phyloP scores from a whole-genome alignment of 1,140 invertebrate genomes.

The Eulimnadia texana region DNA sequence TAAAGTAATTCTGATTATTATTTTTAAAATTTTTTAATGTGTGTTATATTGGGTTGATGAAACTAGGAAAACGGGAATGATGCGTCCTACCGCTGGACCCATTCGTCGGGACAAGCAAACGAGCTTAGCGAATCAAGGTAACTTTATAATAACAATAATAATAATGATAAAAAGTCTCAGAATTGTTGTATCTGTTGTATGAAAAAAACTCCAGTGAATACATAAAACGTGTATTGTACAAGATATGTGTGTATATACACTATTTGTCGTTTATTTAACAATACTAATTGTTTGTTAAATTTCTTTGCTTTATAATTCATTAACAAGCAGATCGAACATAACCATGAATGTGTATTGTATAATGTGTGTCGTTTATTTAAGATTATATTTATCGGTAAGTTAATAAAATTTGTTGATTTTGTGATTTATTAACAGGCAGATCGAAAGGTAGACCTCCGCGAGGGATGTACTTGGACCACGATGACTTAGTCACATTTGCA shows the following conservation, averaged over 20 bases:
- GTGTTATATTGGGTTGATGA: background rate
- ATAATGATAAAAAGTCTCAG: too few relatives aligned
- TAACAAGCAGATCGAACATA: too few relatives aligned
- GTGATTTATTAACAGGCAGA: slow-evolving; percentile 39
- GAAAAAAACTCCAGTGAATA: too few relatives aligned
- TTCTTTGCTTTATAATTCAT: too few relatives aligned
- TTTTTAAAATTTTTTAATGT: background rate
- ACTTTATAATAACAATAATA: too few relatives aligned
- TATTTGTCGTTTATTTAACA: background rate
- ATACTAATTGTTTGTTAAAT: too few relatives aligned
- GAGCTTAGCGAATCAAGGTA: slow-evolving; percentile 27
- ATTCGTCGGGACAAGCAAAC: slow-evolving; percentile 29
- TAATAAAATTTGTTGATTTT: too few relatives aligned
- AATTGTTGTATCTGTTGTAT: too few relatives aligned
- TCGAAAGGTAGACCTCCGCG: slow-evolving; percentile 83
- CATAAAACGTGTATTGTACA: slow-evolving; percentile 28
- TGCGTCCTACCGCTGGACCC: slow-evolving; percentile 52
- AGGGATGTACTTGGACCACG: slow-evolving; percentile 93
- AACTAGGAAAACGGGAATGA: slow-evolving; percentile 52
- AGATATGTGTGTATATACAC: slow-evolving; percentile 19
- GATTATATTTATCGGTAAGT: too few relatives aligned
- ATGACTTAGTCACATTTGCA: slow-evolving; percentile 80
- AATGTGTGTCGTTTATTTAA: too few relatives aligned
- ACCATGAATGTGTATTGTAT: too few relatives aligned
- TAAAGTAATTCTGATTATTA: slow-evolving; percentile 40